These are phyloP conservation scores for Drosophila elegans DNA, from an alignment of 1,140 invertebrate genomes.

Conservation along the genomic window DNA sequence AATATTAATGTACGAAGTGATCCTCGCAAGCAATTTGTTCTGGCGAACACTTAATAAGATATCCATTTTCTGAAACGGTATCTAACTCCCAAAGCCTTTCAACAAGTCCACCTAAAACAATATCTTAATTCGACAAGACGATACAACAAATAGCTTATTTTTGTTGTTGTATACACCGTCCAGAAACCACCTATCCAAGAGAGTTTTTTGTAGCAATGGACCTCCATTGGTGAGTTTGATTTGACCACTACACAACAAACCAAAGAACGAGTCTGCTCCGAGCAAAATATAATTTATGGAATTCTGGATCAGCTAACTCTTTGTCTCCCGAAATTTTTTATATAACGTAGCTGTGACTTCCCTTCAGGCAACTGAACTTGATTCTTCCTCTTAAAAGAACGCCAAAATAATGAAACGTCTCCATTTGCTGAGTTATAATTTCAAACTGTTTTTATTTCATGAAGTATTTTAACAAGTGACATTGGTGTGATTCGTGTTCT, in stretches of 20 bases:
- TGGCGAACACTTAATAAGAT: not conserved
- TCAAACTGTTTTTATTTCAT: too few species aligned
- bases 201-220: not conserved
- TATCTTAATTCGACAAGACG: not conserved
- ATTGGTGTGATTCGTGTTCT: too few species aligned
- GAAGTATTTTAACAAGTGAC: too few species aligned
- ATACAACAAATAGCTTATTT: not conserved
- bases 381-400: not conserved
- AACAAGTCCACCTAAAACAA: not conserved
- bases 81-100: conserved; percentile 1
- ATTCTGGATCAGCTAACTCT: not conserved
- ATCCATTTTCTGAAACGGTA: not conserved
- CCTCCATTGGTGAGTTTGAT: not conserved
- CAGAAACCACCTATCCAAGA: not conserved
- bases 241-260: not conserved
- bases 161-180: conserved; percentile 1
- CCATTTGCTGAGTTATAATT: too few species aligned
- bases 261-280: not conserved
- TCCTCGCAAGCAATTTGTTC: not conserved
- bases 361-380: not conserved
- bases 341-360: not conserved
- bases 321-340: not conserved
- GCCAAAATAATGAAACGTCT: too few species aligned
- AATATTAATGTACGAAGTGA: not conserved
- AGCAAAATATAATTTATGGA: not conserved